A percentile compares a stretch with the other conserved stretches of the same genome.
Conservation (phyloP, 2,888 invertebrate species). For the Drosophila basisetae region DNA sequence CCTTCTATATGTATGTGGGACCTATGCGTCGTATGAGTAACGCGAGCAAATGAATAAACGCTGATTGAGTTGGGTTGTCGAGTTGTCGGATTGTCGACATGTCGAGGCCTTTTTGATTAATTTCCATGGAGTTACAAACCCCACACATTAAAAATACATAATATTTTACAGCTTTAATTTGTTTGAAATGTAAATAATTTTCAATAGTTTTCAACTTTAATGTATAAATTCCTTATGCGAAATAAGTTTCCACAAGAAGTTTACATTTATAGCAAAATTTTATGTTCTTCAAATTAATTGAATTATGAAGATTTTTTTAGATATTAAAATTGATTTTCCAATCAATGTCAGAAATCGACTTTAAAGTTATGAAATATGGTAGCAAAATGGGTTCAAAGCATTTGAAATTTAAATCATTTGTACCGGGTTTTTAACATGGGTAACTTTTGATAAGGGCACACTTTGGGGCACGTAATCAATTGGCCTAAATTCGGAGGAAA, state of each 20-base stretch:
- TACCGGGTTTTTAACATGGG: background rate
- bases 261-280: accelerated
- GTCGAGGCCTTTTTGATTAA: conserved; percentile 40
- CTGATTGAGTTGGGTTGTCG: conserved; percentile 56
- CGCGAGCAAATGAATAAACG: conserved; percentile 50
- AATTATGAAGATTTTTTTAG: background rate
- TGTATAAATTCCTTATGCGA: background rate
- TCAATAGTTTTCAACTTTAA: background rate
- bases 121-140: conserved; percentile 15
- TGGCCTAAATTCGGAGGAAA: background rate
- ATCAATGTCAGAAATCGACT: background rate
- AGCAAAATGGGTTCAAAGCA: background rate
- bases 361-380: background rate
- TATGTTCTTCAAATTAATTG: background rate
- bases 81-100: conserved; percentile 4
- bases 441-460: conserved; percentile 3
- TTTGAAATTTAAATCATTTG: background rate
- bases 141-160: conserved; percentile 8
- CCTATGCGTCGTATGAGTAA: conserved; percentile 53
- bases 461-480: background rate
- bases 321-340: background rate
- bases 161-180: conserved; percentile 30
- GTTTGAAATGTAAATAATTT: background rate
- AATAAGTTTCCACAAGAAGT: background rate
- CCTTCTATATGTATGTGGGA: background rate